These are phyloP conservation scores for Murina feae DNA, from an alignment of 2,113 vertebrate species.

Conservation along the genomic window DNA sequence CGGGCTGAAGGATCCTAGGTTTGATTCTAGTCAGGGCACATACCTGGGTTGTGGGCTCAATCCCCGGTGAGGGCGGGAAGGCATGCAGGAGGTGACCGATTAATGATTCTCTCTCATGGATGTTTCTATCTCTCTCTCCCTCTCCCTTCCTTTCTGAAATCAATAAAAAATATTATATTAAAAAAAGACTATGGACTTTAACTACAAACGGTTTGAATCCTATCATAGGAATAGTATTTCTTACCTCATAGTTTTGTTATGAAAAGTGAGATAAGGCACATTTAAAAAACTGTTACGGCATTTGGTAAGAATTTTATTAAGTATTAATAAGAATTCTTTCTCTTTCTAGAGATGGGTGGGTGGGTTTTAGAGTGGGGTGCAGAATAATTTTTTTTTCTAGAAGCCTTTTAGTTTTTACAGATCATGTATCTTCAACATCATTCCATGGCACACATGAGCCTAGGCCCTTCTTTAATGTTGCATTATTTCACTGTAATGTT, in stretches of 20 bases:
- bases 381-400: neutral
- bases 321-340: neutral
- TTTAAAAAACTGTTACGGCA: conserved; percentile 14
- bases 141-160: too few relatives aligned
- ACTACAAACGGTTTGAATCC: neutral
- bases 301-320: neutral
- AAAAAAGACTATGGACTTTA: neutral
- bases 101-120: too few relatives aligned
- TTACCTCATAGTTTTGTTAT: neutral
- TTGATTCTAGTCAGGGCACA: too few relatives aligned
- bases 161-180: too few relatives aligned
- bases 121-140: too few relatives aligned
- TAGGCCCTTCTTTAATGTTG: neutral
- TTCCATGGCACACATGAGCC: neutral
- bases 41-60: too few relatives aligned
- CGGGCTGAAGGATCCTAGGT: too few relatives aligned
- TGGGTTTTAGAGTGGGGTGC: neutral
- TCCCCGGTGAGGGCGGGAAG: too few relatives aligned
- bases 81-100: too few relatives aligned
- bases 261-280: neutral
- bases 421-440: neutral
- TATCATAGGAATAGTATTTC: neutral
- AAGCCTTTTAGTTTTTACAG: neutral
- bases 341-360: neutral
- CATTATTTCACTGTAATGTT: neutral